Percentiles rank a stretch among this genome's conserved stretches.
Evolutionary conservation across 1,140 invertebrate species (phyloP).

Genomic region (Mesaphorura yosii): DNA sequence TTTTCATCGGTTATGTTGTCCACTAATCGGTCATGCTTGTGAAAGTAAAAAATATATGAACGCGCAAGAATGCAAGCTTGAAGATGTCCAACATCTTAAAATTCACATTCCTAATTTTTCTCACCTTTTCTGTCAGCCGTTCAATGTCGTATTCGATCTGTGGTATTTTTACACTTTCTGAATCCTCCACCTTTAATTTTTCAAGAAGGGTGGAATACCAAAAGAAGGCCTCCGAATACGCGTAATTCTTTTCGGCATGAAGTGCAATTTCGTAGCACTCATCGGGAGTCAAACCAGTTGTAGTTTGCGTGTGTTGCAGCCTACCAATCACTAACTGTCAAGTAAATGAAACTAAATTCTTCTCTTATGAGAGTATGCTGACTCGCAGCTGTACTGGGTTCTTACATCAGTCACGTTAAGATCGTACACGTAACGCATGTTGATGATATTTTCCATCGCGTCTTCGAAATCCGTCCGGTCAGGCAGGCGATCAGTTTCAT

Average conservation of each 20-base stretch:
- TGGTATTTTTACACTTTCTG: background rate
- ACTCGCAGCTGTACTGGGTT: background rate
- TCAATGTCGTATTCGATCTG: background rate
- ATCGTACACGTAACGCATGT: background rate
- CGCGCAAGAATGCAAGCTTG: too few species aligned
- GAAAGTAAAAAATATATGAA: background rate
- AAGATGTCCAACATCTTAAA: background rate
- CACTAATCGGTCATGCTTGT: background rate
- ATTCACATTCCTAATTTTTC: background rate
- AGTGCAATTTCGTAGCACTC: background rate
- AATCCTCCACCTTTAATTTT: background rate
- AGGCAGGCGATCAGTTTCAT: too few species aligned
- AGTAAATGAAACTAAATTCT: background rate
- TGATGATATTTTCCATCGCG: background rate
- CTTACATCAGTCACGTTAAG: background rate
- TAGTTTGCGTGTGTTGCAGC: background rate
- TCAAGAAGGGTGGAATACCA: background rate
- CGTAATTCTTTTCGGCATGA: background rate
- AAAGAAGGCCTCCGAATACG: background rate
- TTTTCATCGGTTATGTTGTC: background rate
- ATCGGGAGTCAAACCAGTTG: background rate
- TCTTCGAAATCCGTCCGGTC: too few species aligned
- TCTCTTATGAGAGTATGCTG: background rate
- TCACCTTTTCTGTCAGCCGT: background rate
- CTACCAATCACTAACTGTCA: background rate